A percentile compares a stretch with the other conserved stretches of the same genome.
phyloP scores from a whole-genome alignment of 2,888 invertebrate genomes.

The Parnassius smintheus region DNA sequence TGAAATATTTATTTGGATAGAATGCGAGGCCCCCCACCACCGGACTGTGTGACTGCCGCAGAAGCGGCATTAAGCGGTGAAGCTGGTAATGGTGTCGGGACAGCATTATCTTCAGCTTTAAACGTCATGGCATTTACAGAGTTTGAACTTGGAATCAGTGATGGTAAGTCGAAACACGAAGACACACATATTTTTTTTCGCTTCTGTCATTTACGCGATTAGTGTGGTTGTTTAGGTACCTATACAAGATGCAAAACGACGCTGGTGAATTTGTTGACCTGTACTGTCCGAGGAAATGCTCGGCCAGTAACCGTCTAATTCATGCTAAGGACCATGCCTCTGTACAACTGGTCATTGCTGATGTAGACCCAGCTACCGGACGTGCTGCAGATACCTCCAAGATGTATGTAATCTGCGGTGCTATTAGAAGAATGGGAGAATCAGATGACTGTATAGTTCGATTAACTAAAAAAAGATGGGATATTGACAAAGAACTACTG shows the following conservation, averaged over 20 bases:
- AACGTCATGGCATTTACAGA: conserved; percentile 93
- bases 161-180: conserved; percentile 35
- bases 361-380: conserved; percentile 86
- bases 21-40: conserved; percentile 58
- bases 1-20: conserved; percentile 10
- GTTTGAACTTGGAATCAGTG: conserved; percentile 72
- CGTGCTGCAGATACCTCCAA: conserved; percentile 93
- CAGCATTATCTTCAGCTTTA: conserved; percentile 87
- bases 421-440: conserved; percentile 98
- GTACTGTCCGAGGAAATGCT: conserved; percentile 99
- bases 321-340: too few species aligned
- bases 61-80: conserved; percentile 57
- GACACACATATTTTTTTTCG: too few species aligned
- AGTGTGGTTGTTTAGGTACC: conserved; percentile 54
- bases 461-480: conserved; percentile 96
- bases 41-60: conserved; percentile 59
- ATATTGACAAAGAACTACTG: conserved; percentile 90
- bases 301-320: conserved; percentile 65
- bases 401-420: conserved; percentile 98
- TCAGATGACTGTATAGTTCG: conserved; percentile 98
- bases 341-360: too few species aligned
- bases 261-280: conserved; percentile 98
- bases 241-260: conserved; percentile 97
- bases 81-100: conserved; percentile 68
- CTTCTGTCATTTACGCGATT: conserved; percentile 58